Conservation (phyloP, 2,797 vertebrate species). For the Sternotherus odoratus region DNA sequence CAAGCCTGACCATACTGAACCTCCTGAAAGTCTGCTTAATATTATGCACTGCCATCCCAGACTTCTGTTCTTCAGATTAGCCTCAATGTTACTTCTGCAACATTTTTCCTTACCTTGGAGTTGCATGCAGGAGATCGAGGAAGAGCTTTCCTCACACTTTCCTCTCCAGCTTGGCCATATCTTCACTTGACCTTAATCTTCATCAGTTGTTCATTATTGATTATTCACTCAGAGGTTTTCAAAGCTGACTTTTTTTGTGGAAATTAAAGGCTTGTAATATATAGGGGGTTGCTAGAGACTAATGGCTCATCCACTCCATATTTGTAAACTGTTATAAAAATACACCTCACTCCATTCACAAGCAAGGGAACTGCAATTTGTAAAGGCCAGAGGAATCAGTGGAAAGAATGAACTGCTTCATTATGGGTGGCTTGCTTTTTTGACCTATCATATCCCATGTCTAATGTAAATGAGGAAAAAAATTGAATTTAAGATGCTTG, state of each 20-base stretch:
- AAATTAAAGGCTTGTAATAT: not conserved
- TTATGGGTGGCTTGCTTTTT: not conserved
- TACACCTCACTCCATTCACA: constrained; percentile 53
- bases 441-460: constrained; percentile 4
- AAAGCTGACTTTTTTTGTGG: constrained; percentile 33
- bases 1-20: not conserved
- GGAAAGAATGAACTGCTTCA: constrained; percentile 43
- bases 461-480: constrained; percentile 10
- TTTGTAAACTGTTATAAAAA: constrained; percentile 68
- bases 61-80: not conserved
- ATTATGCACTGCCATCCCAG: not conserved
- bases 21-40: not conserved
- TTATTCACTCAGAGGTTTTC: constrained; percentile 28
- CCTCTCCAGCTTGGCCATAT: not conserved
- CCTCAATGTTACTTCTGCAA: not conserved
- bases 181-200: not conserved
- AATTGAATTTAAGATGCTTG: constrained; percentile 21
- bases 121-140: not conserved
- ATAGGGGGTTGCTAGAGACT: constrained; percentile 22
- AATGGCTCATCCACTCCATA: constrained; percentile 7
- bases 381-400: constrained; percentile 48
- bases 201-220: not conserved
- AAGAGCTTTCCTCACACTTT: not conserved
- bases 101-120: not conserved
- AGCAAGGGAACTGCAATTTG: constrained; percentile 22